Percentiles rank a stretch among this genome's conserved stretches.
Conservation (phyloP, 1,140 invertebrate species). For the Drosophila saltans region DNA sequence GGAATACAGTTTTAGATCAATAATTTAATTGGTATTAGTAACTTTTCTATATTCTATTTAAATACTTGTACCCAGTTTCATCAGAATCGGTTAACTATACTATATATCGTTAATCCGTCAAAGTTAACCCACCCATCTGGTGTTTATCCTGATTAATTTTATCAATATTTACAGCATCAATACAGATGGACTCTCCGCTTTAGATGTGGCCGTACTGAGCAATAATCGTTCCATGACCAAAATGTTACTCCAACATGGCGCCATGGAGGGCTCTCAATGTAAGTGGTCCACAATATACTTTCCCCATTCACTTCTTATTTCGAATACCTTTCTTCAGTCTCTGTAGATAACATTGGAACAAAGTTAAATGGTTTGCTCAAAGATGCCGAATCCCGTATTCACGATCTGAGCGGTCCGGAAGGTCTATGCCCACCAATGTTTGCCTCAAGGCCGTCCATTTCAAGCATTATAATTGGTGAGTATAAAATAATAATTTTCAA, state of each 20-base stretch:
- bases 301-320: slow-evolving; percentile 51
- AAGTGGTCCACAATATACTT: slow-evolving; percentile 84
- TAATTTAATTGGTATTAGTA: no score
- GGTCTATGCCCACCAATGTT: slow-evolving; percentile 68
- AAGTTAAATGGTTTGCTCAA: slow-evolving; percentile 90
- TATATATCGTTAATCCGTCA: no score
- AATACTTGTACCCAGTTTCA: no score
- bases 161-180: slow-evolving; percentile 87
- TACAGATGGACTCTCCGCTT: slow-evolving; percentile 92
- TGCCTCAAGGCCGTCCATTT: slow-evolving; percentile 78
- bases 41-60: no score
- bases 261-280: slow-evolving; percentile 94
- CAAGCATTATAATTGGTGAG: slow-evolving; percentile 83
- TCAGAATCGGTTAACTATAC: no score
- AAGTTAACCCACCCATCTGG: no score
- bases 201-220: slow-evolving; percentile 95
- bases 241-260: slow-evolving; percentile 94
- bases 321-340: slow-evolving; percentile 85
- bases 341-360: slow-evolving; percentile 88
- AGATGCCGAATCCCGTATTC: slow-evolving; percentile 91
- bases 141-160: slow-evolving; percentile 24
- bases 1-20: no score
- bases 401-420: slow-evolving; percentile 87
- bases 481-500: neutral
- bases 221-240: slow-evolving; percentile 94